phyloP scores from a whole-genome alignment of 2,113 vertebrate genomes.

The Manacus vitellinus region DNA sequence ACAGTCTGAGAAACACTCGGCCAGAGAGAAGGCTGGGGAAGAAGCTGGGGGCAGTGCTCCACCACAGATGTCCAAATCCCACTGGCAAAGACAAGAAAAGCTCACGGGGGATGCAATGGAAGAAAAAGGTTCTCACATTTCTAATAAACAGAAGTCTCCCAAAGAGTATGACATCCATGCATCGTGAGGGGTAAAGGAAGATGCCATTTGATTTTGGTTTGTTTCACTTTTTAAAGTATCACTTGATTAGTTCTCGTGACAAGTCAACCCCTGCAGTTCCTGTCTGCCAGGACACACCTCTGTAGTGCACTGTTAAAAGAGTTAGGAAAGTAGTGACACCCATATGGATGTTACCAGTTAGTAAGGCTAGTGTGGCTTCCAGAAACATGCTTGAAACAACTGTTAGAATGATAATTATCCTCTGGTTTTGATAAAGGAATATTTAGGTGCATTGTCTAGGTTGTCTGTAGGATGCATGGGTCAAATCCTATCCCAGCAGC shows the following conservation, averaged over 20 bases:
- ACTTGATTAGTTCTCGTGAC: neutral
- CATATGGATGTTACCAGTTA: neutral
- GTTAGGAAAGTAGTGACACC: neutral
- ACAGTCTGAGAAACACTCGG: neutral
- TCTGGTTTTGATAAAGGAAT: neutral
- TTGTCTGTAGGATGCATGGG: neutral
- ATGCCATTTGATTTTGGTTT: neutral
- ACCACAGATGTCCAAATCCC: neutral
- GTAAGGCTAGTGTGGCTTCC: neutral
- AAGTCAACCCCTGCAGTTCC: neutral
- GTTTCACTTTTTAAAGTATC: neutral
- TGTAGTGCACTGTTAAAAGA: neutral
- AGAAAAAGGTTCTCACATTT: neutral
- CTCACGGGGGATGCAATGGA: neutral
- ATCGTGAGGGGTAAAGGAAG: neutral
- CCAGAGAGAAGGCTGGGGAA: neutral
- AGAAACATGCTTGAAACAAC: neutral
- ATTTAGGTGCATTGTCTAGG: neutral
- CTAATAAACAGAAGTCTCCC: neutral
- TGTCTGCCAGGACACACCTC: neutral
- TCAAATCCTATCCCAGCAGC: neutral
- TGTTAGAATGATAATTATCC: neutral
- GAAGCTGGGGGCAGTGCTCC: rapidly evolving
- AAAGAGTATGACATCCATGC: neutral
- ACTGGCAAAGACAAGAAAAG: neutral